These are phyloP conservation scores for Myotis planiceps DNA, from an alignment of 2,797 vertebrate genomes.

Conservation along the genomic window DNA sequence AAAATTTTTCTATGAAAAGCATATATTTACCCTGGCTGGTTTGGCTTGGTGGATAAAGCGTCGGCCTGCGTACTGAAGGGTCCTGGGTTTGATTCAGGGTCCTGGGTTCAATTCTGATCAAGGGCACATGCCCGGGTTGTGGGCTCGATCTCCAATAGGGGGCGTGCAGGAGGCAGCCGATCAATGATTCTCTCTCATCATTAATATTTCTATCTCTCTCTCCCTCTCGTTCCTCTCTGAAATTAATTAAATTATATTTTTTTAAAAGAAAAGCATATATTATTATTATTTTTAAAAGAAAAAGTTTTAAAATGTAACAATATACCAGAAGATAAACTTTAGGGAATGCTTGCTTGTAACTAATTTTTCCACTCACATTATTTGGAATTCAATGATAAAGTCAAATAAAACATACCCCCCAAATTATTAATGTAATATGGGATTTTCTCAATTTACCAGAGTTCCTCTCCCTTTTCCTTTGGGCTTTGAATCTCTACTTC, in stretches of 20 bases:
- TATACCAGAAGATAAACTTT: conserved; percentile 1
- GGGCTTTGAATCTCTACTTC: conserved; percentile 83
- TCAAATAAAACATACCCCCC: conserved; percentile 17
- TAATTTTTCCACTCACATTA: conserved; percentile 15
- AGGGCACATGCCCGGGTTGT: too few relatives aligned
- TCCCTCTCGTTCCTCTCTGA: too few relatives aligned
- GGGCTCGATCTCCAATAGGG: too few relatives aligned
- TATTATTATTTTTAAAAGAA: conserved; percentile 24
- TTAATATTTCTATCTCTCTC: too few relatives aligned
- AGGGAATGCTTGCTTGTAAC: conserved; percentile 1
- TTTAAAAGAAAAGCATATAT: not conserved
- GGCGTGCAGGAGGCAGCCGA: too few relatives aligned
- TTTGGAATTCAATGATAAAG: conserved; percentile 40
- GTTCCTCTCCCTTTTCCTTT: conserved; percentile 85
- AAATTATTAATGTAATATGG: conserved; percentile 21
- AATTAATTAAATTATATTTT: too few relatives aligned
- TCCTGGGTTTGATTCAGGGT: too few relatives aligned
- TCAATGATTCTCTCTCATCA: too few relatives aligned
- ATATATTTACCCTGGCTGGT: not conserved
- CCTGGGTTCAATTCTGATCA: too few relatives aligned
- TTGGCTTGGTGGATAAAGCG: too few relatives aligned
- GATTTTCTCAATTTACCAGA: conserved; percentile 88
- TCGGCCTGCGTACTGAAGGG: too few relatives aligned
- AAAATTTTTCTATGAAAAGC: conserved; percentile 25
- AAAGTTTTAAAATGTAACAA: conserved; percentile 4